These are phyloP conservation scores for Folsomia manolachei DNA, from an alignment of 2,888 invertebrate species.

Conservation along the genomic window DNA sequence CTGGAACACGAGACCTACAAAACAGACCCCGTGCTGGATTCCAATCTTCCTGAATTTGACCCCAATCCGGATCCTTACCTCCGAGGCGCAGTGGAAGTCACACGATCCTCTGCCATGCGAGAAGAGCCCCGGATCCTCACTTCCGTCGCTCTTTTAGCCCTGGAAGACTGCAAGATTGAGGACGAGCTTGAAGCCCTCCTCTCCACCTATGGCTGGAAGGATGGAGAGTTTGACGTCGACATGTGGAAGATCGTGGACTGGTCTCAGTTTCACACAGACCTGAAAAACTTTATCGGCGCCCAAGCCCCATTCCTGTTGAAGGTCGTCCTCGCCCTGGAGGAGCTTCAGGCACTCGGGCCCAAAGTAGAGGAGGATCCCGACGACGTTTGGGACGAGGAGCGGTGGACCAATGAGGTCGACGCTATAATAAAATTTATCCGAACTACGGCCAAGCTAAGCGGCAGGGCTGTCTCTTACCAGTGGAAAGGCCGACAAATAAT, in stretches of 20 bases:
- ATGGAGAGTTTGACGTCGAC: background rate
- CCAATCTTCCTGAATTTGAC: background rate
- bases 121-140: background rate
- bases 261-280: background rate
- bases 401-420: background rate
- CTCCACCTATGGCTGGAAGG: background rate
- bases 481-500: background rate
- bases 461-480: background rate
- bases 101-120: slow-evolving; percentile 1
- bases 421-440: background rate
- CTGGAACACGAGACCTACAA: slow-evolving; percentile 15
- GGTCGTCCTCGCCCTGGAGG: background rate
- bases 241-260: slow-evolving; percentile 2
- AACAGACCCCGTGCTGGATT: slow-evolving; percentile 3
- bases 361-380: background rate
- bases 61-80: background rate
- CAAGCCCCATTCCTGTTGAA: background rate
- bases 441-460: background rate
- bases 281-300: background rate
- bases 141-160: background rate
- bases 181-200: background rate
- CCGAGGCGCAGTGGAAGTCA: background rate
- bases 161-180: background rate
- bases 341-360: background rate
- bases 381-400: background rate